phyloP scores from a whole-genome alignment of 1,140 invertebrate genomes.

The Hyles euphorbiae region DNA sequence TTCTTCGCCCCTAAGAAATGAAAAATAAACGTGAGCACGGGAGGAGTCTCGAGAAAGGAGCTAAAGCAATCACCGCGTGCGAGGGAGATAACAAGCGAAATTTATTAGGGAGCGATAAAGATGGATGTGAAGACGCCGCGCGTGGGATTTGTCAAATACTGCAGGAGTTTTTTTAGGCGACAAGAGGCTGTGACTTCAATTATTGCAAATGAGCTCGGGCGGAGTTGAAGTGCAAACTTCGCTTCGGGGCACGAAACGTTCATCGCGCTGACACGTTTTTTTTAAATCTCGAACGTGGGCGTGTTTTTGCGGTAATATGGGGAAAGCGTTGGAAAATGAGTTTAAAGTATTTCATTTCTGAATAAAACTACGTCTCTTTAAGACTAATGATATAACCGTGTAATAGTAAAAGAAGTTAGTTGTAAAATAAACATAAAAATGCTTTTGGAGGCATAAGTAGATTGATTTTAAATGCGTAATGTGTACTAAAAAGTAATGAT shows the following conservation, averaged over 20 bases:
- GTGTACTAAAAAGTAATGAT: too few species aligned
- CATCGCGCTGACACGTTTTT: slow-evolving; percentile 1
- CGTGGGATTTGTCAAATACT: slow-evolving; percentile 46
- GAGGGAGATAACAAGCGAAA: slow-evolving; percentile 25
- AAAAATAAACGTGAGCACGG: slow-evolving; percentile 63
- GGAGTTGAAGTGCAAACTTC: slow-evolving; percentile 20
- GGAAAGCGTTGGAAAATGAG: too few species aligned
- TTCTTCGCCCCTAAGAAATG: slow-evolving; percentile 65
- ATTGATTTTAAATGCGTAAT: too few species aligned
- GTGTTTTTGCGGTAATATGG: too few species aligned
- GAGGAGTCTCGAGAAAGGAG: slow-evolving; percentile 32
- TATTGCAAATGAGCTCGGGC: slow-evolving; percentile 39
- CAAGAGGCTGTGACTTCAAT: slow-evolving; percentile 37
- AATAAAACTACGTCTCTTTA: too few species aligned
- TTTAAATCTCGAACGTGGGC: neutral
- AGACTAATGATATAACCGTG: too few species aligned
- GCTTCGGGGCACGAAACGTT: slow-evolving; percentile 17
- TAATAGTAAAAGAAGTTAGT: too few species aligned
- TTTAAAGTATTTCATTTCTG: too few species aligned
- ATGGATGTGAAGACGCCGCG: slow-evolving; percentile 23
- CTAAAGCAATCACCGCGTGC: slow-evolving; percentile 29
- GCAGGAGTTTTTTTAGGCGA: slow-evolving; percentile 19
- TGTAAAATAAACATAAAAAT: too few species aligned
- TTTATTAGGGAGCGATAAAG: slow-evolving; percentile 22
- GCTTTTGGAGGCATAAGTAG: too few species aligned